Evolutionary conservation across 2,888 invertebrate genomes (phyloP).

Genomic region (Morpho helenor): DNA sequence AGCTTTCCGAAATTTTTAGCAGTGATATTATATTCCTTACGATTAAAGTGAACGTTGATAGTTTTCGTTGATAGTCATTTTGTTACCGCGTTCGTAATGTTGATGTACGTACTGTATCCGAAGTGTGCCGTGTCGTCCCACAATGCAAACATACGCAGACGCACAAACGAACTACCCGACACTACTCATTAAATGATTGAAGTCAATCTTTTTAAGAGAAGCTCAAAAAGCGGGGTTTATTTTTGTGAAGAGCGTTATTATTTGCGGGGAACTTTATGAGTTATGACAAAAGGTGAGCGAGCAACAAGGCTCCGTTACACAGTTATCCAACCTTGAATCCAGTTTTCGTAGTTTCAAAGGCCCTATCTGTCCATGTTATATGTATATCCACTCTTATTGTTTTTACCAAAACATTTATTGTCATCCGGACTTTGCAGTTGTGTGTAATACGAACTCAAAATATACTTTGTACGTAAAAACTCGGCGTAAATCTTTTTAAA

Average conservation of each 20-base stretch:
- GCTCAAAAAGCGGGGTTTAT: constrained; percentile 13
- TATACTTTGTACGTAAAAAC: too few species aligned
- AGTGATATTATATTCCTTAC: too few species aligned
- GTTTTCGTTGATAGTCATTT: too few species aligned
- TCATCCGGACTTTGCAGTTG: too few species aligned
- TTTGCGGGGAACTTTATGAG: constrained; percentile 7
- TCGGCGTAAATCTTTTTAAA: too few species aligned
- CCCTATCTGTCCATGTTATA: not conserved
- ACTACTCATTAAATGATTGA: constrained; percentile 16
- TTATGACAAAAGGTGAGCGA: constrained; percentile 9
- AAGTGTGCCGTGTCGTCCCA: not conserved
- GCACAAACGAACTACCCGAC: constrained; percentile 15
- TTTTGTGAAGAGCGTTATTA: constrained; percentile 13
- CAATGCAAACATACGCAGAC: constrained; percentile 5
- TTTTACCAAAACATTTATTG: too few species aligned
- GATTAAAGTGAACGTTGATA: too few species aligned
- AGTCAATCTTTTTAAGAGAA: constrained; percentile 15
- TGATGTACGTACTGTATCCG: too few species aligned
- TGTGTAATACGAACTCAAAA: too few species aligned
- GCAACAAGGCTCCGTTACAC: not conserved
- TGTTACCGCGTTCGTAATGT: too few species aligned
- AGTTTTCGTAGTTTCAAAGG: constrained; percentile 5
- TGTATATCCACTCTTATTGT: too few species aligned
- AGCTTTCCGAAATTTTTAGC: too few species aligned
- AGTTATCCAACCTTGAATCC: constrained; percentile 2